Evolutionary conservation across 1,140 invertebrate species (phyloP), one percentile per base, ranked within the genome.

Genomic region (Bicyclus anynana): DNA sequence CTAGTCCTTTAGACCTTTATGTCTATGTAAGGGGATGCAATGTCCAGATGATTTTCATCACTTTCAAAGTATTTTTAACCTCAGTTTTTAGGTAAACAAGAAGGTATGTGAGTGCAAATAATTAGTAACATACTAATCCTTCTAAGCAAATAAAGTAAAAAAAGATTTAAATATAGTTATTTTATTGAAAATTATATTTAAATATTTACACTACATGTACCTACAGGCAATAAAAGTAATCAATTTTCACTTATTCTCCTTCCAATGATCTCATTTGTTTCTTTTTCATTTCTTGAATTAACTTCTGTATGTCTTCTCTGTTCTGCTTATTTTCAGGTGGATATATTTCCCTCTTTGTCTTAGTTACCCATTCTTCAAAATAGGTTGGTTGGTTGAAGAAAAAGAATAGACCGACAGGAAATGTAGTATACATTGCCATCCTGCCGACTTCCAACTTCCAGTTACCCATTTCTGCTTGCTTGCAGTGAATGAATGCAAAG

Each of bases 351-450:
- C 91, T 80, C 71, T 93, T 94, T 33, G 91, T 93, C 58, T 93
- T 91, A 21, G 92, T 93, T 5, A 97, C 92, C 92, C 92, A 95
- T 56, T 94, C 91, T 77, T 97, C 95, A 80, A 95, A 96, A 72
- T 93, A 94, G 40, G 91, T 89, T 5, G 95, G 94, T 72, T 96
- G 94, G 81, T 97, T 97, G 72, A 97, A 97, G 59, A 93, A 92
- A 80, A 97, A 95, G 72, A 97, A 98, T 9, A 95, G 67, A 2
- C 77, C 89, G 3, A 97, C 95, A 0, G 96, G 96, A 82, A 97
- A 97, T 0, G 92, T 86, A 89, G 97, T 93, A 72, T 97, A 98
- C 54, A 97, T 72, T 18, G 91, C 92, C 95, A 98, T 96, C 89
- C 92, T 94, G 12, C 86, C 90, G 6, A 96, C 91, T 91, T 97